Base-by-base conservation (phyloP, 2,888 invertebrate genomes). In the Volucella inanis region DNA sequence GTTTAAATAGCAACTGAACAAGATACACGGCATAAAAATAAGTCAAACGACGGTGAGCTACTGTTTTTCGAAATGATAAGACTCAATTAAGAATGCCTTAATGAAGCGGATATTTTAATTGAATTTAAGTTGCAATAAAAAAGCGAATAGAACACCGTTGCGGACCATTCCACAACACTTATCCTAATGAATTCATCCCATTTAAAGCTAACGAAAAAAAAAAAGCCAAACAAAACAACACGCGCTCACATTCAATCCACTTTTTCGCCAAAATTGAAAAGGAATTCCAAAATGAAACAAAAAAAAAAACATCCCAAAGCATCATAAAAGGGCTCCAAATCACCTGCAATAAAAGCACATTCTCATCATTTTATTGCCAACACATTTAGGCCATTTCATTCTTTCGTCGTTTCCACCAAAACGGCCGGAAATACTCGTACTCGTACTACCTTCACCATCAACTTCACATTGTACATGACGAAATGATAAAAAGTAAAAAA, bases 261-360 rank as follows among this genome's bases (percentile, higher is more conserved):
- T 50, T 18, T 72, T 45, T 43, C 22, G 11, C 18, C 52, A 15
- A 59, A 57, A 71, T 57, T 70, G 50, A 78, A 78, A 64, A 70
- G 76, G 54, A 68, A 77, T 62, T 57, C 47, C n/a, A 6, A n/a
- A 14, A n/a, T 31, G 15, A 1, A 45, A 59, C 15, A 54, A 62
- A 62, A 49, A 14, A 39, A 39, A 39, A n/a, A 49, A 47, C 3
- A 47, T 39, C 12, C 15, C 18, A 43, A 59, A 15, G 12, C 39
- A 54, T 54, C 49, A 64, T 54, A 71, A 79, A 79, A 59, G 38
- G 45, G 12, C 45, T 52, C 65, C 71, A 79, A 79, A 79, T 72
- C 72, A 79, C 78, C 78, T 72, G 71, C 65, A 72, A 71, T 71
- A 71, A 71, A 79, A 71, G 22, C 59, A 71, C 65, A 72, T 79